These are phyloP conservation scores for Thamnaconus septentrionalis DNA, from an alignment of 2,113 vertebrate species.

Conservation along the genomic window DNA sequence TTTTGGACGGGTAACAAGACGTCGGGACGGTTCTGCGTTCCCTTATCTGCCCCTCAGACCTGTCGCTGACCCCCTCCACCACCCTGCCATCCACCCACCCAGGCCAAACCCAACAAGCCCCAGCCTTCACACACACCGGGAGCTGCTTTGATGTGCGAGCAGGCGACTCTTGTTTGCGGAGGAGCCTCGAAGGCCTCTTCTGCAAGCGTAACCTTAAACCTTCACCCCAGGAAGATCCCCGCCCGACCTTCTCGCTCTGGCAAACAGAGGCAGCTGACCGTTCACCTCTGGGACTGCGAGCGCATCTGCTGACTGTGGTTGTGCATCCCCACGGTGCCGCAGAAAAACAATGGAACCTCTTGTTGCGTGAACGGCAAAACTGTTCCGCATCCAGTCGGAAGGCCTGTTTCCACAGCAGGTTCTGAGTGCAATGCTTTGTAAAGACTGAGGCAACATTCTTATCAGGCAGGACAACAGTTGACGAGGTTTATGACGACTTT, in stretches of 20 bases:
- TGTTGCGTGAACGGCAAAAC: no score
- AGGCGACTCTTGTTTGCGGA: constrained; percentile 67
- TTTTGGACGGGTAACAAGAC: constrained; percentile 19
- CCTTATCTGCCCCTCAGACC: constrained; percentile 44
- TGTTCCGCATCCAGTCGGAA: no score
- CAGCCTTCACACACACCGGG: constrained; percentile 42
- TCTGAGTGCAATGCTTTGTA: no score
- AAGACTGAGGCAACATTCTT: no score
- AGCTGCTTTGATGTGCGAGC: constrained; percentile 69
- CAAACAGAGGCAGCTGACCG: constrained; percentile 45
- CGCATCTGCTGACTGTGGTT: constrained; percentile 40
- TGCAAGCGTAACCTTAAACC: constrained; percentile 64
- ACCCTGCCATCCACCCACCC: constrained; percentile 3
- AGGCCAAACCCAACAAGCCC: constrained; percentile 27
- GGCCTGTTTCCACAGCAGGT: no score
- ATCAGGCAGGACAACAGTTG: no score
- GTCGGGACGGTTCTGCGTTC: constrained; percentile 26
- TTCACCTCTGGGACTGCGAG: constrained; percentile 21
- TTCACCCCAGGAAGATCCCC: constrained; percentile 53
- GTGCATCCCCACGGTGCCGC: constrained; percentile 30
- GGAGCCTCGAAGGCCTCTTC: constrained; percentile 57
- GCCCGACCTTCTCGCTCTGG: constrained; percentile 42
- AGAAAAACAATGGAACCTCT: constrained; percentile 4
- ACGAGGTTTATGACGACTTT: no score
- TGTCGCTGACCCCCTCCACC: constrained; percentile 25